Base-by-base conservation (phyloP, 2,113 vertebrate genomes). In the Lathamus discolor region DNA sequence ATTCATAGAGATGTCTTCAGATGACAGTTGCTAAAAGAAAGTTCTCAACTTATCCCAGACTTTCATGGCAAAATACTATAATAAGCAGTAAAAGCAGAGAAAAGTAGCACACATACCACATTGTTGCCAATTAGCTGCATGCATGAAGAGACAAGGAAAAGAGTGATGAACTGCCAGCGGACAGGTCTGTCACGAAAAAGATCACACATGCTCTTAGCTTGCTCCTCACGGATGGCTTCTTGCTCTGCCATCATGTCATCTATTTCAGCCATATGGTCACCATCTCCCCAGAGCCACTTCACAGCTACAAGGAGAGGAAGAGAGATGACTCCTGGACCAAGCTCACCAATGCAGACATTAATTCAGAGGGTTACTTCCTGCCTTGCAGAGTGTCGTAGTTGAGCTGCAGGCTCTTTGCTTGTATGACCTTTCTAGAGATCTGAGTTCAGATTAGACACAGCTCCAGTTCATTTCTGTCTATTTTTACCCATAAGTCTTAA, bases 221-320 rank as follows among this genome's bases (percentile, higher is more conserved):
- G 95, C 76, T 98, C 78, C 18, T 93, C 96, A 31, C 82, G 41
- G 61, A 97, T 72, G 28, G 93, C 94, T 10, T 88, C 95, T 49
- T 98, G 97, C 97, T 99, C 98, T 77, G 96, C 90, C 94, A 98
- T 10, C 98, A 99, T 98, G 89, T 98, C 98, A 91, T 98, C 96
- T 39, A 98, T 85, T 88, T 98, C 98, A 1, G 52, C 61, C 33
- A 52, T 85, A 29, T 97, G 92, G 94, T 98, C 98, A n/a, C 92
- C 92, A 0, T 97, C 68, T 41, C 98, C 98, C 98, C 98, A 98
- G 31, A 99, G 92, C 86, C 83, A 97, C 76, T 90, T 95, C 67
- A 99, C 80, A 75, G 98, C 99, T 99, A 69, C 8, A 57, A 35
- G 49, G 62, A 75, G 74, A 83, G 22, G 27, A 29, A 61, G 24